Evolutionary conservation across 1,140 invertebrate genomes (phyloP).

Genomic region (Drosophila seguyi): DNA sequence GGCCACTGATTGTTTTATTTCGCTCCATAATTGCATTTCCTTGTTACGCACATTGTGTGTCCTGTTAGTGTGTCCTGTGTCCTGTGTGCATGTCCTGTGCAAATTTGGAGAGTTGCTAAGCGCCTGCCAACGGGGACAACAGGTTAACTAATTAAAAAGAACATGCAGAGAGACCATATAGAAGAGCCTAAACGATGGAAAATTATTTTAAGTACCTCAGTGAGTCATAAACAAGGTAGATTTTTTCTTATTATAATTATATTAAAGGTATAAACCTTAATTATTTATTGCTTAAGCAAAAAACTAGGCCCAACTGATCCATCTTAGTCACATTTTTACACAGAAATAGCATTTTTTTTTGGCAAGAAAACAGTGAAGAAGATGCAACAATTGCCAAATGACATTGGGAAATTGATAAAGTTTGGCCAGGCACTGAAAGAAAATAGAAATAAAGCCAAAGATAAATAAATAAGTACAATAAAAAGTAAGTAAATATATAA

Average conservation of each 20-base stretch:
- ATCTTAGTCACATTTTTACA: constrained; percentile 10
- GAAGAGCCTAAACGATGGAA: not conserved
- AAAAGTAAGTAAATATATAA: not conserved
- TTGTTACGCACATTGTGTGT: constrained; percentile 50
- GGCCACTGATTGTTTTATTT: constrained; percentile 67
- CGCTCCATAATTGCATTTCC: constrained; percentile 74
- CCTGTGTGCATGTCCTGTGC: constrained; percentile 3
- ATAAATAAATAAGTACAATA: too few relatives aligned
- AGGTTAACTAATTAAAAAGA: constrained; percentile 43
- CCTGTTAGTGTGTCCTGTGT: not conserved
- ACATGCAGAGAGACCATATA: not conserved
- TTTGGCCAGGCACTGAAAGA: constrained; percentile 25
- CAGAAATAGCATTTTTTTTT: not conserved
- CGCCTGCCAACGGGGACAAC: constrained; percentile 15
- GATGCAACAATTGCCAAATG: constrained; percentile 36
- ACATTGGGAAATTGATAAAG: constrained; percentile 19
- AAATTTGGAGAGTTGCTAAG: constrained; percentile 20
- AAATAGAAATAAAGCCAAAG: not conserved
- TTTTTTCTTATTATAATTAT: not conserved
- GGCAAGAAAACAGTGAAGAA: not conserved
- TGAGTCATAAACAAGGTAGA: too few relatives aligned
- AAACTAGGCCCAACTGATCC: constrained; percentile 5
- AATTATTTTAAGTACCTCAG: not conserved
- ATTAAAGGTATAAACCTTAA: not conserved
- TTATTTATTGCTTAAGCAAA: constrained; percentile 8